Base-by-base conservation (phyloP, 1,140 invertebrate genomes). In the Diprion similis region DNA sequence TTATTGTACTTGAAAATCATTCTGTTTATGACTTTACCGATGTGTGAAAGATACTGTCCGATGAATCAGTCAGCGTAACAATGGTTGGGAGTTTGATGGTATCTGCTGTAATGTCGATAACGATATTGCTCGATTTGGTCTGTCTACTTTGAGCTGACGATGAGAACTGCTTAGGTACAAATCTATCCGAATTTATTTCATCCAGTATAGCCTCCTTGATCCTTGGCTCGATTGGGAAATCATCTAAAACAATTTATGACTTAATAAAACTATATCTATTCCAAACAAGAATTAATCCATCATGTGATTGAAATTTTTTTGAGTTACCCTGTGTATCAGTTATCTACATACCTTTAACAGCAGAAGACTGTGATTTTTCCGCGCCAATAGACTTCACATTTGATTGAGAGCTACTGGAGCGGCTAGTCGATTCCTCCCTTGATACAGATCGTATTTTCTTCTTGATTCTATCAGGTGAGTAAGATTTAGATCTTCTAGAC, bases 11-110 rank as follows among this genome's bases (percentile, higher is more conserved):
- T 68, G 47, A 70, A 70, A 24, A 65, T n/a, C 18, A 73, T 48
- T 71, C 46, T 45, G 51, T 47, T 64, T 70, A 66, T 37, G 68
- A 71, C 24, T 64, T 81, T 85, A 89, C 88, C 72, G 87, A 88
- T 68, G 85, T 78, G 75, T 89, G 88, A 80, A 89, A 89, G 72
- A 89, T 86, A 74, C 85, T 88, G 46, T 87, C 83, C 1, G 79
- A 69, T 45, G 78, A 71, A 48, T 64, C 68, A 17, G 79, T 72
- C n/a, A 78, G 46, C 73, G 73, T 76, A 59, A 79, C 79, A 9
- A 85, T 72, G 73, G 78, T 68, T 73, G 87, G 84, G 72, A 87
- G 75, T 74, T 85, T 81, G 79, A 88, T 87, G 46, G 83, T 87
- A 68, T 88, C 86, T 7, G 80, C 78, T 45, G 76, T 82, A 45